Percentiles rank a stretch among this genome's conserved stretches.
phyloP scores from a whole-genome alignment of 1,140 invertebrate species.

The Gonioctena quinquepunctata region DNA sequence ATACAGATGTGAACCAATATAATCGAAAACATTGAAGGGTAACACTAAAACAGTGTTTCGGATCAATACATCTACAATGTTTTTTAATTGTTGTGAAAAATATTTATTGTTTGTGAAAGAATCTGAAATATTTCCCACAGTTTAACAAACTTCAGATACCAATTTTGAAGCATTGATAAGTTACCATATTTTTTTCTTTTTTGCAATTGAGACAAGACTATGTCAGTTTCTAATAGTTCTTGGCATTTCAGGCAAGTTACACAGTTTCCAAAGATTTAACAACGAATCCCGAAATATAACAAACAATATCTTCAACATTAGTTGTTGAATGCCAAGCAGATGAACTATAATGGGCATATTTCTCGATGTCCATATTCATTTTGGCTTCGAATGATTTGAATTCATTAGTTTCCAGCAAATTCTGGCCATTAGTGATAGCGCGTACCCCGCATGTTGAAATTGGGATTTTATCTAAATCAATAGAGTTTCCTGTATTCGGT shows the following conservation, averaged over 20 bases:
- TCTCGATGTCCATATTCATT: conserved; percentile 76
- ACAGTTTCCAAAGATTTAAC: background rate
- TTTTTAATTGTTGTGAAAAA: background rate
- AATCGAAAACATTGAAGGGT: background rate
- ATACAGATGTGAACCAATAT: conserved; percentile 9
- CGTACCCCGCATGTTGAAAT: background rate
- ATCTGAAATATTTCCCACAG: conserved; percentile 8
- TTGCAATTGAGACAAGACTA: background rate
- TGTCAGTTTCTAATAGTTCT: background rate
- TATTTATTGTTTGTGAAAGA: conserved; percentile 2
- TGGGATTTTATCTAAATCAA: conserved; percentile 10
- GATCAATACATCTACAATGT: background rate
- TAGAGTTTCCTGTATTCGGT: conserved; percentile 15
- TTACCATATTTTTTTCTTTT: conserved; percentile 13
- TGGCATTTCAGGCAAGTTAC: background rate
- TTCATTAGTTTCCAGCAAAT: conserved; percentile 49
- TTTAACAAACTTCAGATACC: background rate
- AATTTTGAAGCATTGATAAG: background rate
- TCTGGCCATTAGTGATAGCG: background rate
- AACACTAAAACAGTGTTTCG: background rate
- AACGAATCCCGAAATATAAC: background rate
- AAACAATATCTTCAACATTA: background rate
- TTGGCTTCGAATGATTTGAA: conserved; percentile 52
- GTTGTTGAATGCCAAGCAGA: background rate
- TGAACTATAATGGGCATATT: background rate